Evolutionary conservation across 2,113 vertebrate species (phyloP).

Genomic region (Pandion haliaetus): DNA sequence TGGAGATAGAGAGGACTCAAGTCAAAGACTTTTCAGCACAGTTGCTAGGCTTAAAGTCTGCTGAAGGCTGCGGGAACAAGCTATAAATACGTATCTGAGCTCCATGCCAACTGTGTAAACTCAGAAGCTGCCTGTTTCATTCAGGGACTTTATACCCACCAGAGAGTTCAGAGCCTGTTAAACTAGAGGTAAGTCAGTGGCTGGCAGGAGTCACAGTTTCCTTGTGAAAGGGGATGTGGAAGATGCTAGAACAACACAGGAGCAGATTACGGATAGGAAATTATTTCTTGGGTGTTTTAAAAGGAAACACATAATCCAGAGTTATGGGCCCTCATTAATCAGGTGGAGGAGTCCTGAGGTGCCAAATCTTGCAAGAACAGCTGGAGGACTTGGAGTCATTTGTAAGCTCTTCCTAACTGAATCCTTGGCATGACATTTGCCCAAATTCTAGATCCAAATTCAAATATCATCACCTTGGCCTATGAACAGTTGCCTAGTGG

Average conservation of each 20-base stretch:
- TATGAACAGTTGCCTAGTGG: background rate
- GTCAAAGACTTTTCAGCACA: background rate
- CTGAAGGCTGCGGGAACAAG: constrained; percentile 35
- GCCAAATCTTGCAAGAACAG: background rate
- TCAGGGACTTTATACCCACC: constrained; percentile 30
- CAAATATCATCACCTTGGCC: background rate
- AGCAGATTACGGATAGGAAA: background rate
- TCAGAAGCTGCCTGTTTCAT: constrained; percentile 48
- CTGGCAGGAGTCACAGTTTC: background rate
- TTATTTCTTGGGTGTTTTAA: background rate
- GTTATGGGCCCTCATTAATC: constrained; percentile 37
- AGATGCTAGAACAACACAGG: background rate
- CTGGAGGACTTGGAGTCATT: background rate
- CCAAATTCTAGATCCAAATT: background rate
- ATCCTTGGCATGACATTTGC: background rate
- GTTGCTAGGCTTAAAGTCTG: constrained; percentile 27
- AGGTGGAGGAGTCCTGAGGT: background rate
- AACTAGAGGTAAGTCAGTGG: background rate
- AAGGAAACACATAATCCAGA: constrained; percentile 26
- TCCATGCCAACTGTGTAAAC: constrained; percentile 51
- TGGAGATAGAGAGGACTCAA: background rate
- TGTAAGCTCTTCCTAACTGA: background rate
- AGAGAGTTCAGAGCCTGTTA: background rate
- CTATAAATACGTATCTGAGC: constrained; percentile 38
- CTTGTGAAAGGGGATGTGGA: background rate